Evolutionary conservation across 2,797 vertebrate genomes (phyloP).

Genomic region (Eleutherodactylus coqui): DNA sequence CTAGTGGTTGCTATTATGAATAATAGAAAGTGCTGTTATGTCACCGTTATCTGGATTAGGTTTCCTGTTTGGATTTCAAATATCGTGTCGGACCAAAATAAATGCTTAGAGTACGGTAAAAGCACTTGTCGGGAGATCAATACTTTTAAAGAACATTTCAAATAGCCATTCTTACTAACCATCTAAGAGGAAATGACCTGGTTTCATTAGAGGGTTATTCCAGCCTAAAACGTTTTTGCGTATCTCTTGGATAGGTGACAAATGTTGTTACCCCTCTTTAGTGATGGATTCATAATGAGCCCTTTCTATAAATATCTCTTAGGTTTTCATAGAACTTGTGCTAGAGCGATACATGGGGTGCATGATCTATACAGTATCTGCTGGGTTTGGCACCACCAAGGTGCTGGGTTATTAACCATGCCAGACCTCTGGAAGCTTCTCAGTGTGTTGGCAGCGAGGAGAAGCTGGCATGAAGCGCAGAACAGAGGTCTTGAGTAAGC

Average conservation of each 20-base stretch:
- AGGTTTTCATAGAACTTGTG: no score
- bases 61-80: background rate
- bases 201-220: no score
- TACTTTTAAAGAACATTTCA: background rate
- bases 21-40: background rate
- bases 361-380: no score
- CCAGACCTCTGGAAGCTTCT: background rate
- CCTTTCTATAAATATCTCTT: no score
- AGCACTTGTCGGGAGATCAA: background rate
- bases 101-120: background rate
- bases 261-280: no score
- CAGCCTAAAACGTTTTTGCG: no score
- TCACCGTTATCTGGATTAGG: background rate
- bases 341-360: background rate
- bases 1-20: slow-evolving; percentile 4
- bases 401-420: background rate
- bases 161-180: background rate
- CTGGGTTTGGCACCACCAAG: background rate
- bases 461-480: background rate
- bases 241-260: no score
- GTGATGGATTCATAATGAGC: no score
- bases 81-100: background rate
- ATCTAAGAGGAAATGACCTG: no score
- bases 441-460: background rate
- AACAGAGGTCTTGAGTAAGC: background rate